Percentiles rank a stretch among this genome's conserved stretches.
Conservation (phyloP, 2,797 vertebrate genomes). For the Neosilurus hyrtlii region DNA sequence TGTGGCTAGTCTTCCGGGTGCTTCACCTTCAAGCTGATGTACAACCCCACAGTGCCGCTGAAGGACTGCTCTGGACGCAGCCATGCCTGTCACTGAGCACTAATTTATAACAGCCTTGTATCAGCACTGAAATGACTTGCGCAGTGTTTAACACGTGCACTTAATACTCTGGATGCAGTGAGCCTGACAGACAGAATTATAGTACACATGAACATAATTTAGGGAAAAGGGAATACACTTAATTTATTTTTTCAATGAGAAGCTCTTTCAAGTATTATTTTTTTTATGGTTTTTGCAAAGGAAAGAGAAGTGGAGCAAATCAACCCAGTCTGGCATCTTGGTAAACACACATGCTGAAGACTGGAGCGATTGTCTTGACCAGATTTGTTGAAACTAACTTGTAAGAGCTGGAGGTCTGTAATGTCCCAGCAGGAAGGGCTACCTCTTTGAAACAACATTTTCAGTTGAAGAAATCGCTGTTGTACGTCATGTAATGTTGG, state of each 20-base stretch:
- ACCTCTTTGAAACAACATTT: background rate
- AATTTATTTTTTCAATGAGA: background rate
- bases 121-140: conserved; percentile 16
- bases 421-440: background rate
- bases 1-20: background rate
- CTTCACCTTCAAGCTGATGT: conserved; percentile 26
- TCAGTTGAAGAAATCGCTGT: background rate
- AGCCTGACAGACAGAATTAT: conserved; percentile 21
- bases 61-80: conserved; percentile 28
- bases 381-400: background rate
- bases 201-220: conserved; percentile 19
- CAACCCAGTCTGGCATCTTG: background rate
- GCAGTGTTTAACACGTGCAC: conserved; percentile 6
- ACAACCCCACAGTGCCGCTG: conserved; percentile 17
- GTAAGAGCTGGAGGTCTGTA: background rate
- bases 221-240: background rate
- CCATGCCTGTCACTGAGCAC: conserved; percentile 23
- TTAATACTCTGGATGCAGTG: background rate
- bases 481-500: too few species aligned
- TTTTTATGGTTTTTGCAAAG: background rate
- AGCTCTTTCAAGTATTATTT: background rate
- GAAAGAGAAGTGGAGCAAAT: background rate
- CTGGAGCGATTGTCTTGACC: background rate
- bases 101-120: conserved; percentile 25
- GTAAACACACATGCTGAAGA: background rate